Evolutionary conservation across 2,797 vertebrate species (phyloP).

Genomic region (Myotis planiceps): DNA sequence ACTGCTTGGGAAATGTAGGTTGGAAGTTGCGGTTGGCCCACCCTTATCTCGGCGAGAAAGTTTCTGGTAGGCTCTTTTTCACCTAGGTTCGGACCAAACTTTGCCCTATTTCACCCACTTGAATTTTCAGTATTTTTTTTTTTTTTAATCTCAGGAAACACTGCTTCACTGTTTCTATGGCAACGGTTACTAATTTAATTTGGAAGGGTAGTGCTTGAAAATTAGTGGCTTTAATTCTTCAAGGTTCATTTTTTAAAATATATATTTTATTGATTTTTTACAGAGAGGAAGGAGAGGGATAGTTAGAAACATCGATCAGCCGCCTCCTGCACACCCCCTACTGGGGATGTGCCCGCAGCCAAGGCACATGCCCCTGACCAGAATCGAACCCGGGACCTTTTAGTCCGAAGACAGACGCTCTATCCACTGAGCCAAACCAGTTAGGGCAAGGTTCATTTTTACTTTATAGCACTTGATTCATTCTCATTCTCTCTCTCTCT

Average conservation of each 20-base stretch:
- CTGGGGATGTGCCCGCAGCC: too few relatives aligned
- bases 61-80: neutral
- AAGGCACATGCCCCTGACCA: too few relatives aligned
- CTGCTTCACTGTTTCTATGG: constrained; percentile 50
- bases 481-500: too few relatives aligned
- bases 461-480: neutral
- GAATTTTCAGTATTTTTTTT: neutral
- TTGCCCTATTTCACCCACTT: constrained; percentile 23
- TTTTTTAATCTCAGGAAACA: neutral
- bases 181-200: constrained; percentile 24
- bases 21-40: neutral
- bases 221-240: constrained; percentile 47
- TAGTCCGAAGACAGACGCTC: too few relatives aligned
- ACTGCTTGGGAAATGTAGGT: neutral
- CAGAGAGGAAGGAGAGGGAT: too few relatives aligned
- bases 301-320: neutral
- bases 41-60: neutral
- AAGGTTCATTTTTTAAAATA: constrained; percentile 39
- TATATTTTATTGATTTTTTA: too few relatives aligned
- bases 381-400: too few relatives aligned
- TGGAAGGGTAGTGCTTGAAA: constrained; percentile 8
- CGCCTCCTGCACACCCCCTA: too few relatives aligned
- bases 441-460: constrained; percentile 46
- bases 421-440: too few relatives aligned
- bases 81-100: neutral